A percentile compares a stretch with the other conserved stretches of the same genome.
Conservation (phyloP, 1,140 invertebrate species). For the Phortica variegata region DNA sequence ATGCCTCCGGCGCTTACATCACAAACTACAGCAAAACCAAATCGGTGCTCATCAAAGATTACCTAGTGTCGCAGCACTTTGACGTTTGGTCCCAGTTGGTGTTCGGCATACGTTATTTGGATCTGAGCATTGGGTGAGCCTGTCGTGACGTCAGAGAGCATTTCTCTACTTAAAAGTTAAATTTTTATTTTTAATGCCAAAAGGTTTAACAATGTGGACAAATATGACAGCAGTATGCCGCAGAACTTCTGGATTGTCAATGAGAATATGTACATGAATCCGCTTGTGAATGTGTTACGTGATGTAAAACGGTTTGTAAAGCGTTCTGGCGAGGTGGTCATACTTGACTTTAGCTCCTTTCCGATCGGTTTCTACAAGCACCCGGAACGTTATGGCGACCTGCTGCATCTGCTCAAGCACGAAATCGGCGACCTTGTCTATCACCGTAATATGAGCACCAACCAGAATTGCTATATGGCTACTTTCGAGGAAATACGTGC, state of each 20-base stretch:
- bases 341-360: conserved; percentile 61
- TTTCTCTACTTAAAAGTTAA: neutral
- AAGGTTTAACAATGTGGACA: conserved; percentile 29
- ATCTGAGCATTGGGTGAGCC: conserved; percentile 69
- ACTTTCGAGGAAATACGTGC: conserved; percentile 26
- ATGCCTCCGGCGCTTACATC: conserved; percentile 67
- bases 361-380: conserved; percentile 52
- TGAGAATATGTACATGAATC: conserved; percentile 61
- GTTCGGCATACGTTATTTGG: conserved; percentile 78
- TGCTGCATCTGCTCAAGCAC: conserved; percentile 29
- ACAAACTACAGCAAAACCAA: conserved; percentile 52
- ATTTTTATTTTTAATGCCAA: neutral
- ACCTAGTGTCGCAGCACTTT: conserved; percentile 68
- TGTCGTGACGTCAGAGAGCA: neutral
- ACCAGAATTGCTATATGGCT: conserved; percentile 34
- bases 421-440: conserved; percentile 41
- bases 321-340: conserved; percentile 61
- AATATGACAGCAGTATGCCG: conserved; percentile 8
- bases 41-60: conserved; percentile 55
- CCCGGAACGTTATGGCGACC: conserved; percentile 36
- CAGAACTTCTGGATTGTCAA: conserved; percentile 64
- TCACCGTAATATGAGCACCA: conserved; percentile 18
- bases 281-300: conserved; percentile 58
- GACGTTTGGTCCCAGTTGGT: conserved; percentile 77
- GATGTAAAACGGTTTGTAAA: conserved; percentile 62